These are phyloP conservation scores for Corythornis cristatus DNA, from an alignment of 2,113 vertebrate species.

Conservation along the genomic window DNA sequence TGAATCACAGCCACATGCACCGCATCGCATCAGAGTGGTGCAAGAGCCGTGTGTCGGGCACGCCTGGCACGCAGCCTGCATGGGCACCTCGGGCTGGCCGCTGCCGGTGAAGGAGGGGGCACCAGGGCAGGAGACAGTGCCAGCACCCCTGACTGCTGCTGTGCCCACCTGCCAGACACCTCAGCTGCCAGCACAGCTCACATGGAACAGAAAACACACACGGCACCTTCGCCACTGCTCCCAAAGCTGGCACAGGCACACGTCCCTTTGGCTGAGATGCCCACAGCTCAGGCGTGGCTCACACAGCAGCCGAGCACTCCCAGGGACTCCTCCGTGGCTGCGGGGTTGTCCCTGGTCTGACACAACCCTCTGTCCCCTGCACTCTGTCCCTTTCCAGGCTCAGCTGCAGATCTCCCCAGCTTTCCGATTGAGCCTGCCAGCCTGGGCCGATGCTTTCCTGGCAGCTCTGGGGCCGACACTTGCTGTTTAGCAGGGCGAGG, in stretches of 20 bases:
- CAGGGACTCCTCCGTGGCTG: accelerated
- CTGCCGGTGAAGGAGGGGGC: accelerated
- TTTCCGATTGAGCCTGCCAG: accelerated
- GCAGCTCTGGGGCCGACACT: background rate
- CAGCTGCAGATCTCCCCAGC: background rate
- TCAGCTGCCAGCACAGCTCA: background rate
- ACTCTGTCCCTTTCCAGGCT: background rate
- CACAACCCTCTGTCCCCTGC: accelerated
- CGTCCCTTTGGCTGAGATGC: background rate
- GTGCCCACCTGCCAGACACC: accelerated
- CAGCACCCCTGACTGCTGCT: background rate
- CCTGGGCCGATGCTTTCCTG: background rate
- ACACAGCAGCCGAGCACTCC: accelerated
- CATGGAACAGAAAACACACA: accelerated
- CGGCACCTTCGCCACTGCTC: accelerated
- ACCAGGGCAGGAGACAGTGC: accelerated
- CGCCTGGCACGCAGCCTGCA: accelerated
- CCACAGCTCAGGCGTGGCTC: background rate
- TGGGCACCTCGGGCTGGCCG: background rate
- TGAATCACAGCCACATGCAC: background rate
- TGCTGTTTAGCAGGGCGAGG: accelerated
- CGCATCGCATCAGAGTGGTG: accelerated
- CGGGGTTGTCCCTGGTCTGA: background rate
- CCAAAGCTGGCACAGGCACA: accelerated
- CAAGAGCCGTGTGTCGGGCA: accelerated